phyloP scores from a whole-genome alignment of 2,113 vertebrate species.

The Gymnobelideus leadbeateri region DNA sequence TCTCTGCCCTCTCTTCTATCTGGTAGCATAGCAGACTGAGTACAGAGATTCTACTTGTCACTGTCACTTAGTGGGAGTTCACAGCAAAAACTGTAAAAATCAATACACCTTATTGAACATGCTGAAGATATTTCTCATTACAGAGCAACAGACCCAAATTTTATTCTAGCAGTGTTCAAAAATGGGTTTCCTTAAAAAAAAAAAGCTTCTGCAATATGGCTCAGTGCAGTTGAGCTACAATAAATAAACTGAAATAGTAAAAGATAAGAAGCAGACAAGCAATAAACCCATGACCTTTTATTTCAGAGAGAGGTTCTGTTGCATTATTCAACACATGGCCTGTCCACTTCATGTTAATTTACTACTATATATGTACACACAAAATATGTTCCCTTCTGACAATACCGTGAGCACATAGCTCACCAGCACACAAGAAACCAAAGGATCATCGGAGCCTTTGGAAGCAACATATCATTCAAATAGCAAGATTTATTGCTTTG shows the following conservation, averaged over 20 bases:
- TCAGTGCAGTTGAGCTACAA: slow-evolving; percentile 36
- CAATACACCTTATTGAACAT: not conserved
- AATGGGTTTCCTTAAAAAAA: slow-evolving; percentile 38
- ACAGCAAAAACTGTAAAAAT: not conserved
- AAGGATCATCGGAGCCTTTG: not conserved
- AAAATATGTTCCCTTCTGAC: not conserved
- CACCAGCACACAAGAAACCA: not conserved
- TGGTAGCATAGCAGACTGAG: not conserved
- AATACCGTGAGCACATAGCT: not conserved
- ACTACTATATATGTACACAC: not conserved
- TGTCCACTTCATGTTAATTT: not conserved
- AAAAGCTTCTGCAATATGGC: slow-evolving; percentile 47
- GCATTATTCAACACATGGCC: not conserved
- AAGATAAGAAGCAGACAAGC: slow-evolving; percentile 13
- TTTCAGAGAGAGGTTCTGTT: not conserved
- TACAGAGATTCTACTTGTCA: slow-evolving; percentile 7
- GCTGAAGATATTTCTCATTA: slow-evolving; percentile 21
- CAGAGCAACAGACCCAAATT: not conserved
- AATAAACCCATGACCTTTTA: not conserved
- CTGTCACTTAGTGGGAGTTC: slow-evolving; percentile 36
- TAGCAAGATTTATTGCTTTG: not conserved
- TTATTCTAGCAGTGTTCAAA: slow-evolving; percentile 35
- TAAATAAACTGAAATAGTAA: slow-evolving; percentile 51
- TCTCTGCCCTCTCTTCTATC: slow-evolving; percentile 15
- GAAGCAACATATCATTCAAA: not conserved